Evolutionary conservation across 2,888 invertebrate species (phyloP), one percentile per base, ranked within the genome.

Genomic region (Platycheirus albimanus): DNA sequence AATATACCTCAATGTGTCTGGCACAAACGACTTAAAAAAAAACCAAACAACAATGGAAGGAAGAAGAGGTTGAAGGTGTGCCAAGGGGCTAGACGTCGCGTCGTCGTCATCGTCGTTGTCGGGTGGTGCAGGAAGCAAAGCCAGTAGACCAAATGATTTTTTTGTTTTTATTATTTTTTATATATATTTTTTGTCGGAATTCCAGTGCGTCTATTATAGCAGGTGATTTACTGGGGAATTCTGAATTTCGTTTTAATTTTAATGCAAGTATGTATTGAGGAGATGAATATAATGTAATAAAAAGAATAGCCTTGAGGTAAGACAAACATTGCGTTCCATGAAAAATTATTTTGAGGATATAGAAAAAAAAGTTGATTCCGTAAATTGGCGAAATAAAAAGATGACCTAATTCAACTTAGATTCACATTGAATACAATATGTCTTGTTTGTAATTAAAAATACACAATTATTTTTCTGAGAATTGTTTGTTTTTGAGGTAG

Each of bases 91-190:
- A 47, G 58, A 71, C 56, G 70, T 45, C 70, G 70, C 47, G 52
- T 51, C 38, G 54, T 67, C 41, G 52, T 51, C 38, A 49, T 67
- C 41, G 28, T 28, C 47, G 19, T 20, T 10, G 49, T 51, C 58
- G 67, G 54, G 47, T 36, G 33, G 47, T 70, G 71, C 81, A 81
- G 81, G 81, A 81, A 81, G 71, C 77, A 63, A 67, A 81, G 41
- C 61, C 66, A 81, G 77, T 77, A 77, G 81, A 81, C 70, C 81
- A 66, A 71, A 72, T 77, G 64, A 76, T 81, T 71, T 71, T n/a
- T 41, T 70, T 54, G 13, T 45, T 52, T 66, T 41, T 41, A 20
- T 56, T 45, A n/a, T 24, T 28, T n/a, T 54, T n/a, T 17, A n/a
- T n/a, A n/a, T n/a, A n/a, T n/a, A n/a, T n/a, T n/a, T 51, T 49